Base-by-base conservation (phyloP, 1,140 invertebrate species). In the Pygmarrhopalites habei region DNA sequence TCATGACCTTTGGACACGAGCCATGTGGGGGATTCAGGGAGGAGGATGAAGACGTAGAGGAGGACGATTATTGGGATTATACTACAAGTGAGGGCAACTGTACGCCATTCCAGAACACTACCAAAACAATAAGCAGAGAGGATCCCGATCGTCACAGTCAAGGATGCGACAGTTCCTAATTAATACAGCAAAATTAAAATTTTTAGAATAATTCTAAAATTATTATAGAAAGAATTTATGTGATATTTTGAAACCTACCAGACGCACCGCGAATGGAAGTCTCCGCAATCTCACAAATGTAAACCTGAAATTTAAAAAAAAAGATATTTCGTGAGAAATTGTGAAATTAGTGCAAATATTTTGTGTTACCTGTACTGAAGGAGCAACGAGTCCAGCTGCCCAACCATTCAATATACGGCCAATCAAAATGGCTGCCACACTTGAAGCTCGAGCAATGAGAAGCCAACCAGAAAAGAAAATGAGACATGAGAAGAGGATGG, bases 1-100 rank as follows among this genome's bases (percentile, higher is more conserved):
- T 73, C 65, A 68, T 72, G 62, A 53, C 79, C 80, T 60, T 78
- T 76, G 58, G 79, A 75, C 30, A 80, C 72, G 25, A 87, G 72
- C 86, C 86, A 90, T 26, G 83, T 74, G 1, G 87, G 87, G 17
- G 85, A 83, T 76, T 90, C 88, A 0, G 86, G 85, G 23, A 89
- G 73, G 0, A 82, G 73, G 1, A 81, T 30, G n/a, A n/a, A n/a
- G 49, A 77, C 74, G 1, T 80, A 71, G 14, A 82, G 75, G 1
- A 84, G 70, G 5, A 82, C 72, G 10, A 84, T 74, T 17, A 82
- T 69, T 7, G 84, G 81, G 59, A 86, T 80, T 0, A 80, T 67
- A 28, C 80, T 77, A 51, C 83, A 84, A 10, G 86, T 74, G 2
- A 82, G 65, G 2, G 85, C 84, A 28, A 89, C 79, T 4, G 47